A percentile compares a stretch with the other conserved stretches of the same genome.
phyloP scores from a whole-genome alignment of 2,888 invertebrate genomes.

The Nasonia oneida region DNA sequence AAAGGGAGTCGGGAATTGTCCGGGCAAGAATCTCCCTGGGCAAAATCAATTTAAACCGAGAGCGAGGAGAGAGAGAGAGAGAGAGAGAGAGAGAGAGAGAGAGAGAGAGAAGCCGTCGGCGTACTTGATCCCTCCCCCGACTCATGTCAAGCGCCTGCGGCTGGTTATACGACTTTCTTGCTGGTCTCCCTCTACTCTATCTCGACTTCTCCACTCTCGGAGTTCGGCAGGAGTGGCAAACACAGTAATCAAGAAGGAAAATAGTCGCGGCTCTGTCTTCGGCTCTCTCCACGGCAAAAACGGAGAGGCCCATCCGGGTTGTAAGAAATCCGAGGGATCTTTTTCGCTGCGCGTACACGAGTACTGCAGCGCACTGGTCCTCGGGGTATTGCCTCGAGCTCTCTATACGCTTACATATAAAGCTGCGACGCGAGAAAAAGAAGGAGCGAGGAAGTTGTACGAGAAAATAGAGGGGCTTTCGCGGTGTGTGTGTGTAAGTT shows the following conservation, averaged over 20 bases:
- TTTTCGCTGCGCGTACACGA: slow-evolving; percentile 56
- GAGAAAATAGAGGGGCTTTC: background rate
- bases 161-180: slow-evolving; percentile 49
- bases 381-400: background rate
- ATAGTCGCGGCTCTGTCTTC: slow-evolving; percentile 63
- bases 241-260: slow-evolving; percentile 70
- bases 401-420: background rate
- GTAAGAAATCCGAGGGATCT: slow-evolving; percentile 64
- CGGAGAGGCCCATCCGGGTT: slow-evolving; percentile 53
- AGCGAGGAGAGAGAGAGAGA: too few species aligned
- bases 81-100: background rate
- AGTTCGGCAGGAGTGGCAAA: slow-evolving; percentile 66
- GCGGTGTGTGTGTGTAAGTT: background rate
- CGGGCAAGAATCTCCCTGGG: background rate
- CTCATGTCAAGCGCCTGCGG: slow-evolving; percentile 38
- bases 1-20: slow-evolving; percentile 28
- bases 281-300: slow-evolving; percentile 54
- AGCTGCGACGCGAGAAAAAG: slow-evolving; percentile 24
- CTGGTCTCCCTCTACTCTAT: background rate
- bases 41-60: slow-evolving; percentile 49
- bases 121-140: slow-evolving; percentile 29
- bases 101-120: background rate
- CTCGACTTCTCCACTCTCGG: slow-evolving; percentile 33
- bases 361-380: slow-evolving; percentile 42
- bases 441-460: background rate